Evolutionary conservation across 2,797 vertebrate species (phyloP), one percentile per base, ranked within the genome.

Genomic region (Neostethus bicornis): DNA sequence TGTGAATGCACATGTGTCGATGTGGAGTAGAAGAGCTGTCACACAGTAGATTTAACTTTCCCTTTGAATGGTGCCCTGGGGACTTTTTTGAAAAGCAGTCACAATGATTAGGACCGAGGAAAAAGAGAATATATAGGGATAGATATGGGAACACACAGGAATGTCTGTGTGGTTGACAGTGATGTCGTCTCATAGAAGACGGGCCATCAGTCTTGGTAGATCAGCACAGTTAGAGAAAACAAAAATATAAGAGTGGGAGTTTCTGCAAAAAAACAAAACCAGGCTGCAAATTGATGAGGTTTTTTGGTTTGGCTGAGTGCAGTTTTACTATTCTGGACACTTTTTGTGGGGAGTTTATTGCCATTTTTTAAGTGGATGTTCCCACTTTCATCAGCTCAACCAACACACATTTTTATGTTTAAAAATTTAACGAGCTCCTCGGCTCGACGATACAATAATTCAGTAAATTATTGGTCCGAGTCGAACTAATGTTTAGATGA

Each of bases 381-480:
- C 20, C 60, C 52, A 83, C 61, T 78, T 77, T 77, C 75, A 29
- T 57, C 55, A 70, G 57, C 50, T 56, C 47, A 70, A 66, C 66
- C 49, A 52, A 34, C 44, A 53, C 24, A 72, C 70, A 8, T n/a
- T n/a, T n/a, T n/a, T n/a, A n/a, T n/a, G n/a, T n/a, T n/a, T n/a
- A n/a, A n/a, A n/a, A n/a, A n/a, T n/a, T n/a, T n/a, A n/a, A n/a
- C n/a, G n/a, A n/a, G n/a, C n/a, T n/a, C n/a, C n/a, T n/a, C n/a
- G n/a, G n/a, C n/a, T n/a, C n/a, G n/a, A n/a, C n/a, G n/a, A n/a
- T n/a, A n/a, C n/a, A n/a, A n/a, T n/a, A n/a, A n/a, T n/a, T n/a
- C n/a, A n/a, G n/a, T n/a, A n/a, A n/a, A n/a, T n/a, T n/a, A n/a
- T n/a, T n/a, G n/a, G n/a, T n/a, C n/a, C n/a, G n/a, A n/a, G n/a